Evolutionary conservation across 1,140 invertebrate genomes (phyloP), one percentile per base, ranked within the genome.

Genomic region (Acromyrmex heyeri): DNA sequence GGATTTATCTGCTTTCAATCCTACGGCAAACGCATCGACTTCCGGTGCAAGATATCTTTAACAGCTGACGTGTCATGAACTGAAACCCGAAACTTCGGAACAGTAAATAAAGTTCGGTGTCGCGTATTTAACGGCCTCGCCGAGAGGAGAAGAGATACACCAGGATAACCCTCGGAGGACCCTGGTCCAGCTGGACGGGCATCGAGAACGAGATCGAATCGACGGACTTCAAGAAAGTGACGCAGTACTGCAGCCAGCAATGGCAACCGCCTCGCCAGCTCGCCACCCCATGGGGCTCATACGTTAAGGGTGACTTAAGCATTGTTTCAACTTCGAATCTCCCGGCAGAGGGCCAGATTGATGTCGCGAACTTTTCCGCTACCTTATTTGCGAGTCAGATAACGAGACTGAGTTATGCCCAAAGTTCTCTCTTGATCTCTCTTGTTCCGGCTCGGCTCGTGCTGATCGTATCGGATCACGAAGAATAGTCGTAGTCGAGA

Each of bases 341-440:
- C 94, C 90, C 87, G 69, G 92, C 92, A 94, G 92, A 94, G 94
- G 93, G 91, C 90, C 93, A 95, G 95, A 95, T 95, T 95, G 95
- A 95, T 95, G 95, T 95, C 94, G 92, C 93, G 91, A 95, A 95
- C 94, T 95, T 95, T 95, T 95, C 88, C 93, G 92, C 92, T 93
- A 93, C 95, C 95, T 95, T 95, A 95, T 95, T 95, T 95, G 95
- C 94, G 95, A 95, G 95, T 95, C 95, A 95, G 95, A 95, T 95
- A 95, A 95, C 95, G 94, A 95, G 94, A 88, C 93, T 95, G 95
- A 95, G 95, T 95, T 95, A 95, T 95, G 92, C 86, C 91, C 34
- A 93, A 95, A 95, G 93, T 95, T 95, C 89, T 90, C 85, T 89
- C 86, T 87, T 69, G 76, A 77, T 65, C 93, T 94, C 64, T 48